phyloP scores from a whole-genome alignment of 1,140 invertebrate genomes.

The Drosophila seguyi region DNA sequence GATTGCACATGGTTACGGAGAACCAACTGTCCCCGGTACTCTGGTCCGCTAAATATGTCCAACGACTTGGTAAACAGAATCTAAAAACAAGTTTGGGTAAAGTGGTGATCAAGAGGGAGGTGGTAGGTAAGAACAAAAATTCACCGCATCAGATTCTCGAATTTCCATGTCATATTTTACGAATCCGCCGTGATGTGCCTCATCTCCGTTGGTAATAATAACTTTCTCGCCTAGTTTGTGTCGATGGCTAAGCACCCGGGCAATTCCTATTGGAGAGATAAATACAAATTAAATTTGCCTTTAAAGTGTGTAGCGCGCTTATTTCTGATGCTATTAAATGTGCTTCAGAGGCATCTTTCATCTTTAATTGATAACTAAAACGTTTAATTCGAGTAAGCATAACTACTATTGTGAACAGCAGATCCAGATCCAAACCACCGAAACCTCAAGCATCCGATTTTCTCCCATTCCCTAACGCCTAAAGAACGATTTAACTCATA shows the following conservation, averaged over 20 bases:
- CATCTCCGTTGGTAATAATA: constrained; percentile 71
- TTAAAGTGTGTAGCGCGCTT: neutral
- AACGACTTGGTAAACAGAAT: constrained; percentile 77
- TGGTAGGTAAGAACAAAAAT: neutral
- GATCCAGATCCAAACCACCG: no score
- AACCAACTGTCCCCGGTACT: constrained; percentile 68
- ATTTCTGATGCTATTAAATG: neutral
- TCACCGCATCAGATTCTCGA: constrained; percentile 80
- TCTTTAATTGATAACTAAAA: neutral
- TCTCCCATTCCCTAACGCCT: neutral
- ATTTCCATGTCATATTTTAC: constrained; percentile 83
- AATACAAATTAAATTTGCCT: neutral
- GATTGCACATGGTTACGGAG: constrained; percentile 83
- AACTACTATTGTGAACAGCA: neutral
- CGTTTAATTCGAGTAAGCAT: neutral
- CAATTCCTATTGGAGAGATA: constrained; percentile 60
- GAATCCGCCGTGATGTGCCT: constrained; percentile 54
- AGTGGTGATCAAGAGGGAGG: neutral
- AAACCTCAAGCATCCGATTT: neutral
- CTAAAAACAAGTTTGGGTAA: constrained; percentile 29
- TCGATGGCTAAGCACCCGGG: constrained; percentile 62
- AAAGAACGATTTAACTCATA: neutral
- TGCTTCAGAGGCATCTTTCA: neutral
- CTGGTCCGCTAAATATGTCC: constrained; percentile 82
- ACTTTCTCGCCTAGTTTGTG: constrained; percentile 78